Evolutionary conservation across 2,113 vertebrate species (phyloP).

Genomic region (Brachypodius melanocephalos): DNA sequence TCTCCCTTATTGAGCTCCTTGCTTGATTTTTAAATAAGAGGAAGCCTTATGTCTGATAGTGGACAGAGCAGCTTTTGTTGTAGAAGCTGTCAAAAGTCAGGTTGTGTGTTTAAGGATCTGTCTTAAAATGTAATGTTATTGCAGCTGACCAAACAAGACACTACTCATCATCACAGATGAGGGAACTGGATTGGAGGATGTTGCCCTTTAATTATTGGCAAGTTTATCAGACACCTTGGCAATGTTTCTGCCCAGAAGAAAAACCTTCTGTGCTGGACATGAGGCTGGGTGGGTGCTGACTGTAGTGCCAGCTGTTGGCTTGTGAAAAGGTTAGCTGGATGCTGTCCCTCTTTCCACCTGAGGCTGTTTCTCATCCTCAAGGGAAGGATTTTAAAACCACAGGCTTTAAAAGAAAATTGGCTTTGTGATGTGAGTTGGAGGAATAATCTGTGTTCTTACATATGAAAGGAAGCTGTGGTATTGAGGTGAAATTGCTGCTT

Average conservation of each 20-base stretch:
- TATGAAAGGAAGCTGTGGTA: background rate
- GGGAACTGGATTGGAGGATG: background rate
- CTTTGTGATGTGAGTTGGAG: background rate
- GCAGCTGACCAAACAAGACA: background rate
- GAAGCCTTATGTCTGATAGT: background rate
- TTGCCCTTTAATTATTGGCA: accelerated
- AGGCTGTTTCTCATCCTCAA: background rate
- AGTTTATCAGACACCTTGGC: background rate
- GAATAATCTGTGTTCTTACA: accelerated
- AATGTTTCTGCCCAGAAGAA: background rate
- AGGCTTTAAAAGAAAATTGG: background rate
- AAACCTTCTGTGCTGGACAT: background rate
- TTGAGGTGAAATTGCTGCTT: background rate
- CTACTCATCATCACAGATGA: background rate
- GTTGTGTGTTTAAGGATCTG: background rate
- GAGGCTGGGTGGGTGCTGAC: accelerated
- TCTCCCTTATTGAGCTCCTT: background rate
- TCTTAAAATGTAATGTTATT: background rate
- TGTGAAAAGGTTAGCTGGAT: background rate
- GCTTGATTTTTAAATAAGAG: background rate
- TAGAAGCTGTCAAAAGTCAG: background rate
- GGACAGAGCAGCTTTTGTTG: background rate
- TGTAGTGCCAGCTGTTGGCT: background rate
- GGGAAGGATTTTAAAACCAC: background rate
- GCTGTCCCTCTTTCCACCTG: background rate